These are phyloP conservation scores for Sarcoramphus papa DNA, from an alignment of 2,797 vertebrate species.

Conservation along the genomic window DNA sequence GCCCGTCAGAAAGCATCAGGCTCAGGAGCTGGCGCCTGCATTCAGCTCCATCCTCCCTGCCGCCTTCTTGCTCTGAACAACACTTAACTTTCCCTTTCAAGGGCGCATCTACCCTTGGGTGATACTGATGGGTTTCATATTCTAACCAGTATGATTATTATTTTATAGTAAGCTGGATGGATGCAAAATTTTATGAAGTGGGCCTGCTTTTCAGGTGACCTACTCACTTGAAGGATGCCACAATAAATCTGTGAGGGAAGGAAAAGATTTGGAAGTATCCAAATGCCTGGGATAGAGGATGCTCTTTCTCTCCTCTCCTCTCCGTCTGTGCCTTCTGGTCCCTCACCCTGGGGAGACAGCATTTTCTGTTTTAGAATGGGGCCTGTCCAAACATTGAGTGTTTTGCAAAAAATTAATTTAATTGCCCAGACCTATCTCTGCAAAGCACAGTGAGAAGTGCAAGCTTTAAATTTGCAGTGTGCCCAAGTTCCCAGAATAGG, in stretches of 20 bases:
- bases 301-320: not conserved
- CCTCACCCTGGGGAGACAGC: not conserved
- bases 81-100: not conserved
- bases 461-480: not conserved
- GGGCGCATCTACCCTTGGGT: not conserved
- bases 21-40: not conserved
- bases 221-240: not conserved
- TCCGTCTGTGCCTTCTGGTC: not conserved
- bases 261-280: not conserved
- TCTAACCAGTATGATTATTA: slow-evolving; percentile 8
- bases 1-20: not conserved
- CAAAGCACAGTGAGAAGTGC: not conserved
- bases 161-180: not conserved
- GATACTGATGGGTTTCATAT: not conserved
- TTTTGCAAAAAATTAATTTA: not conserved
- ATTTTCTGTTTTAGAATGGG: not conserved
- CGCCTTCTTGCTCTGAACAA: not conserved
- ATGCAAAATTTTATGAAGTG: not conserved
- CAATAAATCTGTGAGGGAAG: not conserved
- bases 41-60: not conserved
- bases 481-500: not conserved
- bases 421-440: not conserved
- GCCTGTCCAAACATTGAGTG: not conserved
- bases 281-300: not conserved
- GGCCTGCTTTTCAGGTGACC: not conserved